These are phyloP conservation scores for Varanus salvator DNA, from an alignment of 2,113 vertebrate genomes.

Conservation along the genomic window DNA sequence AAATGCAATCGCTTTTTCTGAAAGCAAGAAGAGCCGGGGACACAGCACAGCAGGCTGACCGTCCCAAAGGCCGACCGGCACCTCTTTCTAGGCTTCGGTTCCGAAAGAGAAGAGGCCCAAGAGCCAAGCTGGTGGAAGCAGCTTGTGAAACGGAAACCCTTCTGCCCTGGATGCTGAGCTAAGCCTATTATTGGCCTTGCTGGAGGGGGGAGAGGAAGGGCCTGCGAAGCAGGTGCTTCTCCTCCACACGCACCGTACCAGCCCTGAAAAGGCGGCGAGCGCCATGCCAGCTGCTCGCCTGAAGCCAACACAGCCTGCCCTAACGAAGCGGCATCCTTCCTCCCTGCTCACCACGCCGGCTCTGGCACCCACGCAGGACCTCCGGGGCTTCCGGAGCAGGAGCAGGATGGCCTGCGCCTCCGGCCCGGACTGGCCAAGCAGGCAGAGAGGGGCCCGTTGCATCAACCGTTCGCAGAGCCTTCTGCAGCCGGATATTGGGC, in stretches of 20 bases:
- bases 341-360: background rate
- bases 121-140: background rate
- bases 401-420: too few species aligned
- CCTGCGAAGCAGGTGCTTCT: background rate
- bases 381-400: background rate
- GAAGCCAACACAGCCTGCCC: background rate
- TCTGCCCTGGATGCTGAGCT: background rate
- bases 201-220: too few species aligned
- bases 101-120: too few species aligned
- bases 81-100: fast-evolving
- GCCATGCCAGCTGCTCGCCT: too few species aligned
- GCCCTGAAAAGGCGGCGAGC: background rate
- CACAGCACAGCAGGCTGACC: background rate
- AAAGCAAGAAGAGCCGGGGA: background rate
- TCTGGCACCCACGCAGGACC: too few species aligned
- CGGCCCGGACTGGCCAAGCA: background rate
- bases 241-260: background rate
- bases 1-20: background rate
- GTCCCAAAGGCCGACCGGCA: background rate
- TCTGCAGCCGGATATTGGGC: background rate
- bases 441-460: background rate
- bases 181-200: conserved; percentile 1
- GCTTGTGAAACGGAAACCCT: background rate
- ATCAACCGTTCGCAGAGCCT: background rate
- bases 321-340: background rate